Conservation (phyloP, 2,888 invertebrate genomes). For the Sarcophaga caerulescens region DNA sequence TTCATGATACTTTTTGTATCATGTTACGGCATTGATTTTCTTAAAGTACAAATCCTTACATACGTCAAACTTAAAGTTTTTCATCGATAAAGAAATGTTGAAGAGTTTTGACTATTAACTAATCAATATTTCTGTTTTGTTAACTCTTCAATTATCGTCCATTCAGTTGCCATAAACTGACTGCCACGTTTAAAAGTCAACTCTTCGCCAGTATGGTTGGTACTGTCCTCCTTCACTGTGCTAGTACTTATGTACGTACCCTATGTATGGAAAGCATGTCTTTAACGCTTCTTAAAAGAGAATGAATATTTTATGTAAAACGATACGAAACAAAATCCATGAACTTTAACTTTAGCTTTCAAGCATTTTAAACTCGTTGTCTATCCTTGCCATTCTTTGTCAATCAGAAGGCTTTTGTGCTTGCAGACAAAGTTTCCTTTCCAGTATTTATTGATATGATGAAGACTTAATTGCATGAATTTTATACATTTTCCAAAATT, state of each 20-base stretch:
- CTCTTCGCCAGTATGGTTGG: background rate
- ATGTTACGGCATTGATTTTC: too few species aligned
- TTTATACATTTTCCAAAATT: constrained; percentile 29
- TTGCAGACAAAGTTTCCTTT: constrained; percentile 12
- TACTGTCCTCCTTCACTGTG: background rate
- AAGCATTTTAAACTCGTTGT: background rate
- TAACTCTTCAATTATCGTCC: background rate
- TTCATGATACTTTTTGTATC: too few species aligned
- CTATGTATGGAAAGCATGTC: background rate
- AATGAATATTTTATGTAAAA: constrained; percentile 14
- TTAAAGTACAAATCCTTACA: too few species aligned
- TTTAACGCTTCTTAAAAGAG: constrained; percentile 13
- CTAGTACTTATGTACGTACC: background rate
- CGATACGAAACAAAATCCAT: constrained; percentile 7
- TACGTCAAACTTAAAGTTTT: too few species aligned
- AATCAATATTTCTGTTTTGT: background rate
- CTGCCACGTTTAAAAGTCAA: background rate
- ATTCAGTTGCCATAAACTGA: background rate
- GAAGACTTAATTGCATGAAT: constrained; percentile 46
- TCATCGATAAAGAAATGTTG: too few species aligned
- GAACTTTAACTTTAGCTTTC: constrained; percentile 4
- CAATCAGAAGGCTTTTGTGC: constrained; percentile 17
- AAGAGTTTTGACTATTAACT: background rate
- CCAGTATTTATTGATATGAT: constrained; percentile 31
- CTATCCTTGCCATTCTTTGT: constrained; percentile 2